Percentiles rank a stretch among this genome's conserved stretches.
Evolutionary conservation across 2,113 vertebrate genomes (phyloP).

Genomic region (Psophia crepitans): DNA sequence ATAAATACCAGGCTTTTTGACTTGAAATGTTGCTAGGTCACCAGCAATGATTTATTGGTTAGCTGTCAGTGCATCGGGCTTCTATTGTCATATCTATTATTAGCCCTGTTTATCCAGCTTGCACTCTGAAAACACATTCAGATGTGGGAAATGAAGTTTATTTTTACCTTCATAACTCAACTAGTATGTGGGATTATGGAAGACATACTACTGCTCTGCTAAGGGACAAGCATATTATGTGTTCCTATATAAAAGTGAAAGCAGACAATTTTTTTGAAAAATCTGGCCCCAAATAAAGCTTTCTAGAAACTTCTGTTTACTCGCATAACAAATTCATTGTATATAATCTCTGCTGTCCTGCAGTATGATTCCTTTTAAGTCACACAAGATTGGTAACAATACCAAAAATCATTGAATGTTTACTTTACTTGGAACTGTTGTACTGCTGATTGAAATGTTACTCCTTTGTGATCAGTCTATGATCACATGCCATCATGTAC

Average conservation of each 20-base stretch:
- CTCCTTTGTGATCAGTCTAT: neutral
- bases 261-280: rapidly evolving
- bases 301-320: neutral
- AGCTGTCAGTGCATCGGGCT: neutral
- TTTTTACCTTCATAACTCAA: neutral
- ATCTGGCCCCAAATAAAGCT: neutral
- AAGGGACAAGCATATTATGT: too few species aligned
- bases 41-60: neutral
- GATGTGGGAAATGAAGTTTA: neutral
- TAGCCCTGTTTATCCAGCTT: neutral
- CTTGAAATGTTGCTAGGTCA: neutral
- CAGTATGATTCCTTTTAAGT: neutral
- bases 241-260: neutral
- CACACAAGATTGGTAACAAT: neutral
- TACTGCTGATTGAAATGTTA: neutral
- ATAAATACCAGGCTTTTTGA: neutral
- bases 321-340: neutral
- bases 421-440: neutral
- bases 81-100: neutral
- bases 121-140: neutral
- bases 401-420: neutral
- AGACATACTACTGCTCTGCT: neutral
- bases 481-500: rapidly evolving
- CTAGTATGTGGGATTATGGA: neutral
- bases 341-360: neutral